These are phyloP conservation scores for Catharus ustulatus DNA, from an alignment of 2,797 vertebrate species.

Conservation along the genomic window DNA sequence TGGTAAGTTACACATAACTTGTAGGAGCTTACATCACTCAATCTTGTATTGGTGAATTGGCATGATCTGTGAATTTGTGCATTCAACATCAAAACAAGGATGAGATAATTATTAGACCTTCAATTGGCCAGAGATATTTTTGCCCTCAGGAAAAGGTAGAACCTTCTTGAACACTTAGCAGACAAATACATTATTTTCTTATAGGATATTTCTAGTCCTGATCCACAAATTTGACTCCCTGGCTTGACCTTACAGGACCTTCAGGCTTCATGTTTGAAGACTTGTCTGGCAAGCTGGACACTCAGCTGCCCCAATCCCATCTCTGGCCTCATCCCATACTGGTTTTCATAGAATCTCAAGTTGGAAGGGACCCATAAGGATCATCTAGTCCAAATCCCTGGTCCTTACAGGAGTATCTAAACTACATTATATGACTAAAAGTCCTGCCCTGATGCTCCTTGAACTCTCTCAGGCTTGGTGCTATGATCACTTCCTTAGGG, in stretches of 20 bases:
- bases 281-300: not conserved
- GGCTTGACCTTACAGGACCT: not conserved
- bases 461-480: not conserved
- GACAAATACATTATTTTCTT: not conserved
- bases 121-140: not conserved
- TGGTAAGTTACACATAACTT: fast-evolving
- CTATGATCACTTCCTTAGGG: not conserved
- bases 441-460: not conserved
- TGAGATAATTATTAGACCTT: not conserved
- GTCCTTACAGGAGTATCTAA: not conserved
- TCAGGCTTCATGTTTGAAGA: not conserved
- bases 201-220: not conserved
- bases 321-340: not conserved
- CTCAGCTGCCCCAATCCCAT: fast-evolving
- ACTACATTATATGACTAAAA: not conserved
- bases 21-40: not conserved
- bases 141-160: not conserved
- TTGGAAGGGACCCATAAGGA: not conserved
- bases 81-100: not conserved
- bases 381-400: not conserved
- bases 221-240: not conserved
- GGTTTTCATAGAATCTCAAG: not conserved
- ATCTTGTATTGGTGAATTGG: not conserved
- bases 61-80: not conserved
- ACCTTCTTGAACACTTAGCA: not conserved